Conservation (phyloP, 2,113 vertebrate genomes). For the Gasterosteus aculeatus region DNA sequence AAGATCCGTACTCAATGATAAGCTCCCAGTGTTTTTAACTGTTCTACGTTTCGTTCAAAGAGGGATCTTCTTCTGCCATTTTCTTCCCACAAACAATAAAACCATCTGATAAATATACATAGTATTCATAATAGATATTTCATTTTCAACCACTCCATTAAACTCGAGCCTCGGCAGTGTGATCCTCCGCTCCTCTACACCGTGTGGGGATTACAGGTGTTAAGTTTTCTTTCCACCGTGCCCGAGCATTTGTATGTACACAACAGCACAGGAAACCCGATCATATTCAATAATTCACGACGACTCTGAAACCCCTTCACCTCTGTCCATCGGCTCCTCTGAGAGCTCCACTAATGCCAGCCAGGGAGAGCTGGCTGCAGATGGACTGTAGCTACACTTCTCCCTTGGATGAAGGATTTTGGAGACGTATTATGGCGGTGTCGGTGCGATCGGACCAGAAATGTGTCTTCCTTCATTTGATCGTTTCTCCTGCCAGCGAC, state of each 20-base stretch:
- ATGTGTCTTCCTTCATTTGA: slow-evolving; percentile 71
- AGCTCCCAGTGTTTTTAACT: not conserved
- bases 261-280: slow-evolving; percentile 71
- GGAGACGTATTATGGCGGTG: slow-evolving; percentile 10
- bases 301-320: slow-evolving; percentile 72
- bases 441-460: slow-evolving; percentile 41
- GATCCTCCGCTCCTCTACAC: slow-evolving; percentile 45
- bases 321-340: slow-evolving; percentile 69
- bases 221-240: slow-evolving; percentile 81
- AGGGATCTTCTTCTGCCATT: not conserved
- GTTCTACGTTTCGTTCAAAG: not conserved
- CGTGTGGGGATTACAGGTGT: slow-evolving; percentile 78
- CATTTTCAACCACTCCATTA: not conserved
- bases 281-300: slow-evolving; percentile 79
- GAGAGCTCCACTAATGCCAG: slow-evolving; percentile 6
- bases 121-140: not conserved
- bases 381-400: not conserved
- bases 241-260: slow-evolving; percentile 51
- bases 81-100: not conserved
- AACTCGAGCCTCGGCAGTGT: not conserved
- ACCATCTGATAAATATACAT: not conserved
- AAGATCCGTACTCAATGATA: not conserved
- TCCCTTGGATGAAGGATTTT: slow-evolving; percentile 4
- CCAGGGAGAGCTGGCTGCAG: not conserved
- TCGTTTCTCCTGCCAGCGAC: slow-evolving; percentile 39